Conservation (phyloP, 23 tunicate species). For the Diplosoma virens region DNA sequence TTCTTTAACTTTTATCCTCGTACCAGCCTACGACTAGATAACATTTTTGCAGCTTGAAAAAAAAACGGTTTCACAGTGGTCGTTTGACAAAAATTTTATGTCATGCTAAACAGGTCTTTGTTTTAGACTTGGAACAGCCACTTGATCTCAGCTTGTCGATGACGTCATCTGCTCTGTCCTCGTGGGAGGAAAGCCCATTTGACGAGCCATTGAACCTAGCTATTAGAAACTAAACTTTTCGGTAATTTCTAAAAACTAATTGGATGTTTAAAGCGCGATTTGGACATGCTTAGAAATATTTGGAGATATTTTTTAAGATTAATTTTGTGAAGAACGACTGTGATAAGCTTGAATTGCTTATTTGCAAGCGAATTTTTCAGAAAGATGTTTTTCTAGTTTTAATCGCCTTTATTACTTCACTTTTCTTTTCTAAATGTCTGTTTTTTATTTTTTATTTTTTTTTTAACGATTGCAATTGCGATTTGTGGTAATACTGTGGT, state of each 20-base stretch:
- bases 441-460: too few relatives aligned
- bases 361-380: too few relatives aligned
- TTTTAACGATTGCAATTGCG: too few relatives aligned
- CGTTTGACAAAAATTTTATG: background rate
- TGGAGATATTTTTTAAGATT: too few relatives aligned
- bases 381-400: too few relatives aligned
- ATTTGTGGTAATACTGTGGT: too few relatives aligned
- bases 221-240: background rate
- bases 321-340: too few relatives aligned
- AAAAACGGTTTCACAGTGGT: background rate
- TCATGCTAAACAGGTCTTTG: background rate
- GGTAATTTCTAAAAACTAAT: background rate
- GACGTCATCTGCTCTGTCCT: background rate
- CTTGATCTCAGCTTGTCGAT: constrained; percentile 22
- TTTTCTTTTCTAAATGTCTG: background rate
- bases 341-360: too few relatives aligned
- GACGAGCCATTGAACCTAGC: constrained; percentile 22
- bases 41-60: too few relatives aligned
- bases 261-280: background rate
- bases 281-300: too few relatives aligned
- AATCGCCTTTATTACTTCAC: background rate
- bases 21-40: too few relatives aligned
- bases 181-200: background rate
- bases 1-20: too few relatives aligned
- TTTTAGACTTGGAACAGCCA: constrained; percentile 24